A percentile compares a stretch with the other conserved stretches of the same genome.
These are phyloP conservation scores for Syncerus caffer DNA, from an alignment of 2,797 vertebrate genomes.

Conservation along the genomic window DNA sequence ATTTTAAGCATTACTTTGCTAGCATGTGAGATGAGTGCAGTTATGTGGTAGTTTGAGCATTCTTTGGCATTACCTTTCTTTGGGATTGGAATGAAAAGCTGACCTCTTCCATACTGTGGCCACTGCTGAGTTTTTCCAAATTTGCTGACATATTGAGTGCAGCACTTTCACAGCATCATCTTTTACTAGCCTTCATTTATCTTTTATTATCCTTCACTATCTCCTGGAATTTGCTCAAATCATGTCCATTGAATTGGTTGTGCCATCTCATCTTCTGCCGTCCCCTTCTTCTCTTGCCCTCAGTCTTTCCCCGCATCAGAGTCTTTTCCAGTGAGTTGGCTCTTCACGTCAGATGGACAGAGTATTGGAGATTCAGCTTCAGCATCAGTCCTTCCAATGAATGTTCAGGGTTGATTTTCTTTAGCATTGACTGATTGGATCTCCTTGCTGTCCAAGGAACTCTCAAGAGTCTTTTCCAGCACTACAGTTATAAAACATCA, in stretches of 20 bases:
- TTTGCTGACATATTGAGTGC: neutral
- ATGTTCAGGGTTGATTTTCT: neutral
- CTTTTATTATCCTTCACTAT: neutral
- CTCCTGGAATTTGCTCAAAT: neutral
- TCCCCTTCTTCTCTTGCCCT: neutral
- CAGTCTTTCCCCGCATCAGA: neutral
- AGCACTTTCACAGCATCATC: neutral
- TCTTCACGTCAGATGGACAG: neutral
- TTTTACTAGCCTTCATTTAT: neutral
- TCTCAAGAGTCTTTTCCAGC: neutral
- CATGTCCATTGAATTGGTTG: neutral
- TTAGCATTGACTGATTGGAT: neutral
- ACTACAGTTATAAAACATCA: neutral
- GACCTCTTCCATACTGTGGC: neutral
- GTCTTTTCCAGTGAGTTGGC: neutral
- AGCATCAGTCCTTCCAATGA: neutral
- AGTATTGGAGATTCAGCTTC: neutral
- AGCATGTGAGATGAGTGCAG: neutral
- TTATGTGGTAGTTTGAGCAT: neutral
- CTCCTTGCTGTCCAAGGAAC: neutral
- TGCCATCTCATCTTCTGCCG: neutral
- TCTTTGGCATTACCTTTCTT: neutral
- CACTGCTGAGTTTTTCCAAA: neutral
- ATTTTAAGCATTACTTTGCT: neutral
- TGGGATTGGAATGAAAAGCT: neutral